Base-by-base conservation (phyloP, 2,797 vertebrate species). In the Monodelphis domestica region DNA sequence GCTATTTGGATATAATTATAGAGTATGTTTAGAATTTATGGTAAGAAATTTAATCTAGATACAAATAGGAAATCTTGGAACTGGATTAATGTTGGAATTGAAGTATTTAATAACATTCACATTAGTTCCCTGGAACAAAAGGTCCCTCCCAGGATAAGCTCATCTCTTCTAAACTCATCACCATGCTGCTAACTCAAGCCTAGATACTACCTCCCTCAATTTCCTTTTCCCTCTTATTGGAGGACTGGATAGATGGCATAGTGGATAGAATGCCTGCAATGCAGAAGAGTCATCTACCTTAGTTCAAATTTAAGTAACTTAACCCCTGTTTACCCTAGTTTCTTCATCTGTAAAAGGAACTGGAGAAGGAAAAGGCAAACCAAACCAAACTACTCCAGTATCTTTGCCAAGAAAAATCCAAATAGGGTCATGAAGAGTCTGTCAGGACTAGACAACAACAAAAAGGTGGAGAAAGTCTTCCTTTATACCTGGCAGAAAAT, bases 1-100 rank as follows among this genome's bases (percentile, higher is more conserved):
- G 3, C 53, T 24, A 33, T 78, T 28, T 92, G 45, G 54, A 90
- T 51, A 84, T 57, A 90, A 54, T 51, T 89, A 55, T 70, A 88
- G 52, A 90, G 38, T 38, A 54, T 59, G 89, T 38, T n/a, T 92
- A 50, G 88, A 51, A 24, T 54, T 90, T 21, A 91, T 84, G n/a
- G 1, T 59, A 90, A 88, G 26, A 89, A 95, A 57, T 70, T 89
- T 21, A 84, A 45, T 45, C 53, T 24, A 45, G 51, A 59, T 89
- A 89, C 91, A 55, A 51, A 90, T 4, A 21, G 59, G 51, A 70
- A 88, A 38, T 87, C 78, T 54, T 38, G 93, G 89, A 55, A 53
- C 59, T 91, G 14, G 56, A 90, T 95, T 90, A 91, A 95, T 53
- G 53, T 9, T 52, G 30, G 12, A 88, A 53, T 53, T 30, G 84